These are phyloP conservation scores for Grammomys dolichurus DNA, from an alignment of 2,113 vertebrate genomes.

Conservation along the genomic window DNA sequence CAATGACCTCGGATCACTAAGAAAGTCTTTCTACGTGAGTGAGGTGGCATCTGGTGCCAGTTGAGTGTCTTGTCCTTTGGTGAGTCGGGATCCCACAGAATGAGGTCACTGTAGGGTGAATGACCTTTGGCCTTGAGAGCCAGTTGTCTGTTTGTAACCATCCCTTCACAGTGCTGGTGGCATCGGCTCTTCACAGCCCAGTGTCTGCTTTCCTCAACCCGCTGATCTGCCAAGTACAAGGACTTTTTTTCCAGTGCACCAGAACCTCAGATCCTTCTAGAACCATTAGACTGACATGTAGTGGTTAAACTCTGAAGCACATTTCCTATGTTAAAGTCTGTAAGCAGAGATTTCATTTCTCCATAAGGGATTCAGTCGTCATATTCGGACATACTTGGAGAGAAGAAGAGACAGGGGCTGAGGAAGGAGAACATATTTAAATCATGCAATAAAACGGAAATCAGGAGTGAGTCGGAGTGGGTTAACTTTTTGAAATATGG, in stretches of 20 bases:
- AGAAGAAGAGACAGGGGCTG: neutral
- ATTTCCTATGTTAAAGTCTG: conserved; percentile 24
- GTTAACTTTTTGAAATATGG: neutral
- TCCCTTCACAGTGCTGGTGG: neutral
- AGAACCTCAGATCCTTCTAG: neutral
- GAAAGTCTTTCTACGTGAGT: neutral
- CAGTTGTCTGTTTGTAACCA: neutral
- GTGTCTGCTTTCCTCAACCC: neutral
- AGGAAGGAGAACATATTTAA: neutral
- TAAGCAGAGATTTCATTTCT: conserved; percentile 59
- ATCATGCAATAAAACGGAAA: conserved; percentile 27
- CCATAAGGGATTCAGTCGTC: conserved; percentile 49
- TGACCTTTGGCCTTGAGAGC: neutral
- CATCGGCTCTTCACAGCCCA: too few species aligned
- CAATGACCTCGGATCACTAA: neutral
- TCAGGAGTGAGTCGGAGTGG: neutral
- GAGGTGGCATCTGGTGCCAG: neutral
- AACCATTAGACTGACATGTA: neutral
- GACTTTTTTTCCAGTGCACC: neutral
- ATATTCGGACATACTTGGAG: neutral
- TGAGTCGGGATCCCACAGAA: neutral
- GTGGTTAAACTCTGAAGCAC: neutral
- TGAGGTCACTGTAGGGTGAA: neutral
- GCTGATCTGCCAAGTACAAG: neutral
- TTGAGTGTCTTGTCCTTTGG: neutral